A percentile compares a stretch with the other conserved stretches of the same genome.
phyloP scores from a whole-genome alignment of 2,113 vertebrate species.

The Malurus melanocephalus region DNA sequence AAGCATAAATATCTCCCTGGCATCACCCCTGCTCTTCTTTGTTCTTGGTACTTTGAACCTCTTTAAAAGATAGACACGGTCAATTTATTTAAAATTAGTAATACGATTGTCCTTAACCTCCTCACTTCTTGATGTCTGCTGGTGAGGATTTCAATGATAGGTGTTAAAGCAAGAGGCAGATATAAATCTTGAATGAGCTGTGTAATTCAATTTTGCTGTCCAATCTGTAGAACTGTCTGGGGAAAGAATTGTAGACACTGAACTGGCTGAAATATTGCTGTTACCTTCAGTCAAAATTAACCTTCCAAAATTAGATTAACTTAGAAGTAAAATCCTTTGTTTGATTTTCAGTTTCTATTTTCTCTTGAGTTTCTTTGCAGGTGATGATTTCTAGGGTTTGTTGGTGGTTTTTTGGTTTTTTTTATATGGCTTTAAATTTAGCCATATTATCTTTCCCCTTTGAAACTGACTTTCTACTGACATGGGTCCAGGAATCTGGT shows the following conservation, averaged over 20 bases:
- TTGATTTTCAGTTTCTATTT: neutral
- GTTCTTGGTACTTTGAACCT: neutral
- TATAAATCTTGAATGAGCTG: slow-evolving; percentile 41
- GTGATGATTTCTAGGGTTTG: neutral
- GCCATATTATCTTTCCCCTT: accelerated
- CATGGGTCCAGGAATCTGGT: neutral
- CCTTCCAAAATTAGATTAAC: neutral
- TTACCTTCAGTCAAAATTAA: neutral
- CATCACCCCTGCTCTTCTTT: neutral
- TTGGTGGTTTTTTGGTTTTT: too few relatives aligned
- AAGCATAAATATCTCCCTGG: neutral
- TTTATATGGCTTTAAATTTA: neutral
- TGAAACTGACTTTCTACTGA: neutral
- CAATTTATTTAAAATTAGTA: slow-evolving; percentile 41
- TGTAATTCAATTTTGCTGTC: neutral
- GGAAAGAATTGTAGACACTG: neutral
- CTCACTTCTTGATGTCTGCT: neutral
- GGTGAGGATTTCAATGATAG: slow-evolving; percentile 19
- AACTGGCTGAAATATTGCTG: neutral
- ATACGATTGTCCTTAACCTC: slow-evolving; percentile 28
- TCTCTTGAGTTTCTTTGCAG: neutral
- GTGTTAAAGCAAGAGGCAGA: slow-evolving; percentile 27
- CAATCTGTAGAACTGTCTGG: neutral
- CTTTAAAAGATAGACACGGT: neutral
- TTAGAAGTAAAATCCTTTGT: neutral